phyloP scores from a whole-genome alignment of 1,140 invertebrate species.

The Bombus picipes region DNA sequence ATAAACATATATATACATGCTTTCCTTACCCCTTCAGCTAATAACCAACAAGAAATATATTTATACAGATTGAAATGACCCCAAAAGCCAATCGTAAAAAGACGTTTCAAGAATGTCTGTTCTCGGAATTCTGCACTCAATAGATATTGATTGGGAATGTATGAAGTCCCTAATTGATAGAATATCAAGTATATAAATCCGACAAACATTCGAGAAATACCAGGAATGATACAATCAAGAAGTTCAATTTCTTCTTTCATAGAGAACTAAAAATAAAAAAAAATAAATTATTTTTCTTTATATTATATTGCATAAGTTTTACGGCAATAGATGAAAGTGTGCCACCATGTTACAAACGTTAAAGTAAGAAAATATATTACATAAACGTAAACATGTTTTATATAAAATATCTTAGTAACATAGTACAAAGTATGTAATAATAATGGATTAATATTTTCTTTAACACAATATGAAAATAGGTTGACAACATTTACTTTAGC shows the following conservation, averaged over 20 bases:
- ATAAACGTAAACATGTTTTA: no score
- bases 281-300: background rate
- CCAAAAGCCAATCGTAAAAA: conserved; percentile 90
- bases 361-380: no score
- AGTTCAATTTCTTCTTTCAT: conserved; percentile 35
- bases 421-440: background rate
- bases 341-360: no score
- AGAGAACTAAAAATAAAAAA: conserved; percentile 58
- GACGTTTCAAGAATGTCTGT: conserved; percentile 85
- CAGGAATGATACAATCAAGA: conserved; percentile 83
- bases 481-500: background rate
- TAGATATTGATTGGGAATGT: conserved; percentile 89
- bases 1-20: background rate
- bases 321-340: no score
- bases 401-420: background rate
- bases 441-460: background rate
- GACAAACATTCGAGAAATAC: conserved; percentile 83
- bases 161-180: conserved; percentile 88
- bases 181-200: conserved; percentile 89
- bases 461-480: background rate
- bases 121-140: conserved; percentile 86
- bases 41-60: conserved; percentile 95
- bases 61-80: conserved; percentile 93
- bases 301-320: background rate
- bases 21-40: conserved; percentile 90